A percentile compares a stretch with the other conserved stretches of the same genome.
phyloP scores from a whole-genome alignment of 2,888 invertebrate genomes.

The Troilus luridus region DNA sequence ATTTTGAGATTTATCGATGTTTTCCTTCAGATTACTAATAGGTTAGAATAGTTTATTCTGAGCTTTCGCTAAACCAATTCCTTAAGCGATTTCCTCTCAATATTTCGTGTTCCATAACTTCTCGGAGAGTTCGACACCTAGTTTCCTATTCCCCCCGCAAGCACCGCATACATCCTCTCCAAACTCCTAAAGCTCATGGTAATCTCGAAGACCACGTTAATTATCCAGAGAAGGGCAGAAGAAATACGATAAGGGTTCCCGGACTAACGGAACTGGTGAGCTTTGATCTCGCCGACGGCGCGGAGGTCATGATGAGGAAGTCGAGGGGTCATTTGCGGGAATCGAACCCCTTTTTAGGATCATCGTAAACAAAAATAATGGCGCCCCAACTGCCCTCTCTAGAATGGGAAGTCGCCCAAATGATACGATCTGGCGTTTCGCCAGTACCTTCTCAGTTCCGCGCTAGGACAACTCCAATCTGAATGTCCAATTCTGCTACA shows the following conservation, averaged over 20 bases:
- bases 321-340: background rate
- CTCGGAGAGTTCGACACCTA: background rate
- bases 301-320: background rate
- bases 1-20: background rate
- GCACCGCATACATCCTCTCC: background rate
- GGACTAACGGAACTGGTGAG: background rate
- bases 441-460: background rate
- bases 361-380: slow-evolving; percentile 2
- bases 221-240: background rate
- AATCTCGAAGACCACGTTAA: background rate
- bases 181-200: background rate
- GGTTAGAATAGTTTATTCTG: background rate
- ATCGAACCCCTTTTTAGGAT: background rate
- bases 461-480: background rate
- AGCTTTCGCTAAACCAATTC: background rate
- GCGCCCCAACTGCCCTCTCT: background rate
- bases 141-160: background rate
- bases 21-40: no score
- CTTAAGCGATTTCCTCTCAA: background rate
- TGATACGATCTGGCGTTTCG: background rate
- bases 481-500: background rate
- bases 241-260: background rate
- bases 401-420: background rate
- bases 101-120: background rate
- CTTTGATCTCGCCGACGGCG: background rate